A percentile compares a stretch with the other conserved stretches of the same genome.
Evolutionary conservation across 2,113 vertebrate species (phyloP).

Genomic region (Porphyrio hochstetteri): DNA sequence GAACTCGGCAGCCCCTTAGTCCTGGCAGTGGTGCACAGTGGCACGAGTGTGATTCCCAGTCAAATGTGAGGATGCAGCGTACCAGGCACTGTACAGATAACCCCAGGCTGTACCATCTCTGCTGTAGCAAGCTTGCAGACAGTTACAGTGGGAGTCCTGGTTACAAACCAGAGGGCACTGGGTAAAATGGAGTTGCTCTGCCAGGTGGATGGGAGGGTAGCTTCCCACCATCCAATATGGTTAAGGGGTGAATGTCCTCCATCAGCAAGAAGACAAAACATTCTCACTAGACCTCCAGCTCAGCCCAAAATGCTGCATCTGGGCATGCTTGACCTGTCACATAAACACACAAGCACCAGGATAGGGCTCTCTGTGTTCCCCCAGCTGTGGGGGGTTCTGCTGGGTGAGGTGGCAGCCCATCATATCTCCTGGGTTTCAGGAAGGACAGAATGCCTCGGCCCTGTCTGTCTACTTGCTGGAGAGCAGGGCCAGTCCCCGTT

Average conservation of each 20-base stretch:
- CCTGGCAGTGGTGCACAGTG: neutral
- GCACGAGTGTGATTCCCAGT: fast-evolving
- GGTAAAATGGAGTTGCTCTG: neutral
- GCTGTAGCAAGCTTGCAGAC: fast-evolving
- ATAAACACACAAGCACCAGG: fast-evolving
- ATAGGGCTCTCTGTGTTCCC: neutral
- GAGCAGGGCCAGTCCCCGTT: neutral
- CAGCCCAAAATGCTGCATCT: fast-evolving
- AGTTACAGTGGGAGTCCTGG: neutral
- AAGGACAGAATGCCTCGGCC: neutral
- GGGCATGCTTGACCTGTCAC: fast-evolving
- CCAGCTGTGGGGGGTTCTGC: neutral
- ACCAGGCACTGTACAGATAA: neutral
- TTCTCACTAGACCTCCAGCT: neutral
- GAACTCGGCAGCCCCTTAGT: neutral
- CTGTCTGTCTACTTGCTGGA: neutral
- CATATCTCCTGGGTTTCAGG: neutral
- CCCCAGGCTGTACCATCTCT: neutral
- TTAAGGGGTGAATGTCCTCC: neutral
- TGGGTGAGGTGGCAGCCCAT: neutral
- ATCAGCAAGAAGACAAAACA: neutral
- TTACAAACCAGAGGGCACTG: neutral
- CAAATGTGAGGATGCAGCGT: fast-evolving
- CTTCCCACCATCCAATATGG: neutral
- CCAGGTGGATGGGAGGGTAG: neutral